phyloP scores from a whole-genome alignment of 2,113 vertebrate genomes.

The Xiphophorus couchianus region DNA sequence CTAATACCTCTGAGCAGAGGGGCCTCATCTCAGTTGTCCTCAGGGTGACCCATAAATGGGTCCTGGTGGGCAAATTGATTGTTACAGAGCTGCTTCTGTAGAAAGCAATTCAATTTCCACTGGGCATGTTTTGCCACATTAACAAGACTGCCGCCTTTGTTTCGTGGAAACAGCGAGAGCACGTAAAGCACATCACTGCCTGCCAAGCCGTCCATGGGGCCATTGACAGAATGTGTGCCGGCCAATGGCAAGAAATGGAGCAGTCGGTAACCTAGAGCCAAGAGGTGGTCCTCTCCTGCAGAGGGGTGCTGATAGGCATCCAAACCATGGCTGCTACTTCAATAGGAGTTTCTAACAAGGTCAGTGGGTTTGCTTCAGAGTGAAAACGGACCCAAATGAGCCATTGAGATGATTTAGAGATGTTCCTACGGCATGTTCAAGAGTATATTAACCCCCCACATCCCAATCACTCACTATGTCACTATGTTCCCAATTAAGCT shows the following conservation, averaged over 20 bases:
- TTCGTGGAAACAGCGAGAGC: conserved; percentile 10
- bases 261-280: conserved; percentile 29
- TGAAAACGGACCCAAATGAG: conserved; percentile 19
- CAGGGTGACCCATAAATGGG: conserved; percentile 51
- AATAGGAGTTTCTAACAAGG: conserved; percentile 3
- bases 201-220: conserved; percentile 5
- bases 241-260: conserved; percentile 2
- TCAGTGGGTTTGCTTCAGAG: conserved; percentile 38
- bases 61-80: conserved; percentile 51
- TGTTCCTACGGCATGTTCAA: not conserved
- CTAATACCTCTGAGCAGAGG: conserved; percentile 2
- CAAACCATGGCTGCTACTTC: conserved; percentile 15
- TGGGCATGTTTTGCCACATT: conserved; percentile 49
- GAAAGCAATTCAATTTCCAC: conserved; percentile 63
- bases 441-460: not conserved
- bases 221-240: conserved; percentile 7
- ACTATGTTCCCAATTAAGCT: no score
- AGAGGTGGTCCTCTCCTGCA: conserved; percentile 36
- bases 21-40: conserved; percentile 39
- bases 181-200: conserved; percentile 28
- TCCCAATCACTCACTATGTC: no score
- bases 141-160: conserved; percentile 66
- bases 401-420: conserved; percentile 13
- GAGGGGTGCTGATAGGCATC: conserved; percentile 20
- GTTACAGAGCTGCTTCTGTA: conserved; percentile 64